phyloP scores from a whole-genome alignment of 1,140 invertebrate genomes.

The Drosophila ficusphila region DNA sequence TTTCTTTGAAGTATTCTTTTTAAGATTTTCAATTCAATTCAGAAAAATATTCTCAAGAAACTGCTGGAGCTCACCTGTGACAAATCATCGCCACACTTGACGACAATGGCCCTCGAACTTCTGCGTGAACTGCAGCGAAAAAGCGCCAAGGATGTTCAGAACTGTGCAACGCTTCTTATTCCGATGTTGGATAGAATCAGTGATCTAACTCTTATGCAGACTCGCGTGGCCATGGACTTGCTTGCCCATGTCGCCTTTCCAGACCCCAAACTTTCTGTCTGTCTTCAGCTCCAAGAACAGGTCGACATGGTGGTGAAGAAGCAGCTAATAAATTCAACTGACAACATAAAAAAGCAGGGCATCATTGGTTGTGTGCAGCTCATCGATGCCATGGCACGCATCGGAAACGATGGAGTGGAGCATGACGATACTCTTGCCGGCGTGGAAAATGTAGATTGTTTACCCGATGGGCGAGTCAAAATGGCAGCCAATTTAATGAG shows the following conservation, averaged over 20 bases:
- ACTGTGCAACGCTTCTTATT: conserved; percentile 74
- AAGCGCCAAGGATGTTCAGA: conserved; percentile 71
- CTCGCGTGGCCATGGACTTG: conserved; percentile 85
- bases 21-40: conserved; percentile 67
- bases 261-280: conserved; percentile 79
- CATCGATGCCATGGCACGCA: conserved; percentile 82
- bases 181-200: conserved; percentile 86
- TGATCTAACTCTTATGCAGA: conserved; percentile 86
- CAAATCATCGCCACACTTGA: conserved; percentile 66
- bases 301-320: conserved; percentile 87
- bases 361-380: conserved; percentile 85
- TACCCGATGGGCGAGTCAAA: conserved; percentile 78
- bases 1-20: conserved; percentile 60
- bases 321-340: conserved; percentile 86
- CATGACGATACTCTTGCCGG: conserved; percentile 44
- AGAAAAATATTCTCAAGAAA: conserved; percentile 73
- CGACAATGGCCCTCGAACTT: conserved; percentile 66
- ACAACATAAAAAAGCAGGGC: conserved; percentile 84
- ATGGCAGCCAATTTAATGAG: conserved; percentile 81
- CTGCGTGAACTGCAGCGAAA: conserved; percentile 68
- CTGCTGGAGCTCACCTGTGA: conserved; percentile 77
- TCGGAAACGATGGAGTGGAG: conserved; percentile 23
- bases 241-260: conserved; percentile 86
- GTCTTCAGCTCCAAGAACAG: conserved; percentile 86
- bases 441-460: conserved; percentile 59